These are phyloP conservation scores for Microtus ochrogaster DNA, from an alignment of 2,113 vertebrate species.

Conservation along the genomic window DNA sequence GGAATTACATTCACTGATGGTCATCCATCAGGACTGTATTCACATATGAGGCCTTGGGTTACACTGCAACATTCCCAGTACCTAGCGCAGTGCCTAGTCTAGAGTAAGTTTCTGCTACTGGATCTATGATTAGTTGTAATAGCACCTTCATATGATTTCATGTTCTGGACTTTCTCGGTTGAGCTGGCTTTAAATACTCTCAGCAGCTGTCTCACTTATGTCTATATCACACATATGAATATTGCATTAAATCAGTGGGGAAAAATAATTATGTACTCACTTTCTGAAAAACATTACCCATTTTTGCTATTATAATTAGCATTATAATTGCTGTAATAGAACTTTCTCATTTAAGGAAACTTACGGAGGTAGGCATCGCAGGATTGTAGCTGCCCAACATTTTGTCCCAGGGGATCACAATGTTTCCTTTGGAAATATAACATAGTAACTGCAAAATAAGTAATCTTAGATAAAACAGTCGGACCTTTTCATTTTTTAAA, in stretches of 20 bases:
- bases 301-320: neutral
- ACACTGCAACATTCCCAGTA: neutral
- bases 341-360: neutral
- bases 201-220: neutral
- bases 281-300: neutral
- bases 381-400: neutral
- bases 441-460: neutral
- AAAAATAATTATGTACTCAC: neutral
- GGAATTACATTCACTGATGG: neutral
- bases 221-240: no score
- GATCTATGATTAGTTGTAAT: neutral
- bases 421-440: constrained; percentile 35
- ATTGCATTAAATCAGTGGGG: constrained; percentile 8
- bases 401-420: neutral
- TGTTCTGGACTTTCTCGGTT: neutral
- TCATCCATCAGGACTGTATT: neutral
- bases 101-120: neutral
- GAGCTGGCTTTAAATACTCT: neutral
- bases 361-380: neutral
- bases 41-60: neutral
- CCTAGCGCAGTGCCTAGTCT: neutral
- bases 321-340: neutral
- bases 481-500: neutral
- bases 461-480: neutral
- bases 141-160: constrained; percentile 12